Percentiles rank a stretch among this genome's conserved stretches.
Conservation (phyloP, 2,113 vertebrate species). For the Clarias macrocephalus region DNA sequence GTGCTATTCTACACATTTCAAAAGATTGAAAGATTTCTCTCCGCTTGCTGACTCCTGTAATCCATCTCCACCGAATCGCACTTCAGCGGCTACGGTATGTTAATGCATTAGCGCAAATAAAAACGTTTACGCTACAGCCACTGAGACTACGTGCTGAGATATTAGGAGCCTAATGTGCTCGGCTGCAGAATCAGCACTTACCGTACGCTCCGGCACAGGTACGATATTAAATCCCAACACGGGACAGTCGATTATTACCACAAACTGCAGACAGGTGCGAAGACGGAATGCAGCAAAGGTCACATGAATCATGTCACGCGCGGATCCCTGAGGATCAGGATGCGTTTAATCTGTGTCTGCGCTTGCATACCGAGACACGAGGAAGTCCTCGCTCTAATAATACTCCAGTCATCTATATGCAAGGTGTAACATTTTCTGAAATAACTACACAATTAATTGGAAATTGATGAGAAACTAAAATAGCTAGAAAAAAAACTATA, state of each 20-base stretch:
- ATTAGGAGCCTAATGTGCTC: neutral
- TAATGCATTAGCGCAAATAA: neutral
- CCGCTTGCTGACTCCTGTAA: neutral
- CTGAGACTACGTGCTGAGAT: neutral
- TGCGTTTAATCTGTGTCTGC: neutral
- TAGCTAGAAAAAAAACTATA: too few species aligned
- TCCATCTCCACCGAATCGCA: neutral
- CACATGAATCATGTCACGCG: neutral
- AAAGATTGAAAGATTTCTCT: neutral
- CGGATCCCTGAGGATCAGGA: neutral
- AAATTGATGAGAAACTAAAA: too few species aligned
- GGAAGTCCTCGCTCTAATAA: neutral
- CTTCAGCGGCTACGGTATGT: neutral
- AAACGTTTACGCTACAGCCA: neutral
- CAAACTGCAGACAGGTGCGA: neutral
- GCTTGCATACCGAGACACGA: neutral
- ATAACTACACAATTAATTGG: too few species aligned
- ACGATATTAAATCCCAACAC: neutral
- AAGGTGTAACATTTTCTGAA: neutral
- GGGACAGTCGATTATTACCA: conserved; percentile 1
- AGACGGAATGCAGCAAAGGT: neutral
- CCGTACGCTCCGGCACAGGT: neutral
- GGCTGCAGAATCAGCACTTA: conserved; percentile 5
- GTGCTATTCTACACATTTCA: neutral
- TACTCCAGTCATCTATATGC: neutral